Percentiles rank a stretch among this genome's conserved stretches.
These are phyloP conservation scores for Climacteris rufus DNA, from an alignment of 2,113 vertebrate genomes.

Conservation along the genomic window DNA sequence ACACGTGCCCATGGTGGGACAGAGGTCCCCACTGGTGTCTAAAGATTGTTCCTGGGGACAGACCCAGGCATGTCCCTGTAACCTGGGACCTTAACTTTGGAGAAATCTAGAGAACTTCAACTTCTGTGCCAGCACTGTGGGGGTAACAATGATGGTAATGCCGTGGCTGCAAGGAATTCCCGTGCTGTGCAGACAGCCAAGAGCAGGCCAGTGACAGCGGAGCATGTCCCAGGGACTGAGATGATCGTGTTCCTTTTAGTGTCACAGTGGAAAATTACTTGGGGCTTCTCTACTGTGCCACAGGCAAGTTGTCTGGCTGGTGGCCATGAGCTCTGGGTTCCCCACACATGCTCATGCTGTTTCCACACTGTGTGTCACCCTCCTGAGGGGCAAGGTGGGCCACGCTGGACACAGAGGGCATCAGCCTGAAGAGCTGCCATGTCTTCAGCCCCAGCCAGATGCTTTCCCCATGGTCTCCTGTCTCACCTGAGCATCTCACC, in stretches of 20 bases:
- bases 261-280: not conserved
- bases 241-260: not conserved
- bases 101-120: not conserved
- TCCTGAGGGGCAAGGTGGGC: not conserved
- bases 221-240: rapidly evolving
- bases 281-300: not conserved
- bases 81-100: not conserved
- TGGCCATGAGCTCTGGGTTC: not conserved
- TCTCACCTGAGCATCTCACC: not conserved
- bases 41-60: not conserved
- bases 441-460: not conserved
- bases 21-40: not conserved
- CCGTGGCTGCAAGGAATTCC: not conserved
- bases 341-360: rapidly evolving
- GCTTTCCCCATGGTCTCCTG: not conserved
- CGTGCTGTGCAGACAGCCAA: not conserved
- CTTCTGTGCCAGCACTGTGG: not conserved
- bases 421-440: not conserved
- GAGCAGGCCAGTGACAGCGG: not conserved
- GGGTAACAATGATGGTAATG: not conserved
- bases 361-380: rapidly evolving
- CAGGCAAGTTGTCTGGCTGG: not conserved
- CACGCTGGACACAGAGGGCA: not conserved
- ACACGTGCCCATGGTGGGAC: rapidly evolving
- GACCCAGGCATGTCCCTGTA: not conserved